phyloP scores from a whole-genome alignment of 2,797 vertebrate species.

The Takifugu ocellatus region DNA sequence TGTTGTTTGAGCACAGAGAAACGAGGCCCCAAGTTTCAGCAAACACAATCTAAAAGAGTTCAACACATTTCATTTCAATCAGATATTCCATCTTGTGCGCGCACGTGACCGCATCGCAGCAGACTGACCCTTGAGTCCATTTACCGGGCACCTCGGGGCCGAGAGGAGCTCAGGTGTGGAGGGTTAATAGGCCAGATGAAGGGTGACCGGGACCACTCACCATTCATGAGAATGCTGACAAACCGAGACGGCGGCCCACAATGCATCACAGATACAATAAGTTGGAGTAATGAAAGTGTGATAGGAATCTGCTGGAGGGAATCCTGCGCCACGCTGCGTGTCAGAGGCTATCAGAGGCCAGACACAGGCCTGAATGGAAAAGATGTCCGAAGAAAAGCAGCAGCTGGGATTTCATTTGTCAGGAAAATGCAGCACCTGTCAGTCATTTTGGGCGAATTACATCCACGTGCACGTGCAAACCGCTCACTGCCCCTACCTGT shows the following conservation, averaged over 20 bases:
- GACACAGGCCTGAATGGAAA: constrained; percentile 17
- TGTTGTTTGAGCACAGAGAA: neutral
- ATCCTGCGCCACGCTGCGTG: constrained; percentile 44
- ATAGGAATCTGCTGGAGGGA: constrained; percentile 72
- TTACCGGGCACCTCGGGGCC: constrained; percentile 48
- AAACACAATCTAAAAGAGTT: constrained; percentile 27
- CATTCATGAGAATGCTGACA: constrained; percentile 48
- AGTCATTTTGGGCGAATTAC: neutral
- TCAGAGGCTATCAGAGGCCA: constrained; percentile 31
- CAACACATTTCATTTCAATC: constrained; percentile 57
- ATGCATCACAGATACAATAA: constrained; percentile 69
- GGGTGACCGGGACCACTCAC: constrained; percentile 48
- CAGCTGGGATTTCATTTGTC: constrained; percentile 27
- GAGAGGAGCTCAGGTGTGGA: constrained; percentile 64
- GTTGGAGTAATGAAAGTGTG: constrained; percentile 73
- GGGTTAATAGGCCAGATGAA: constrained; percentile 60
- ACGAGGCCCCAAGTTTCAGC: constrained; percentile 14
- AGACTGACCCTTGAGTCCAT: constrained; percentile 66
- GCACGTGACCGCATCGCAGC: constrained; percentile 20
- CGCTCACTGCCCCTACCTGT: neutral
- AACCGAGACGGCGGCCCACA: constrained; percentile 38
- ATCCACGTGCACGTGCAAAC: neutral
- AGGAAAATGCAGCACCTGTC: constrained; percentile 12
- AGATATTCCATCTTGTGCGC: constrained; percentile 44
- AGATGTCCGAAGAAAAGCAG: constrained; percentile 8